Percentiles rank a stretch among this genome's conserved stretches.
These are phyloP conservation scores for Aurelia sp. DNA, from an alignment of 30 jellyfish, hydroid and myxozoan species.

Conservation along the genomic window DNA sequence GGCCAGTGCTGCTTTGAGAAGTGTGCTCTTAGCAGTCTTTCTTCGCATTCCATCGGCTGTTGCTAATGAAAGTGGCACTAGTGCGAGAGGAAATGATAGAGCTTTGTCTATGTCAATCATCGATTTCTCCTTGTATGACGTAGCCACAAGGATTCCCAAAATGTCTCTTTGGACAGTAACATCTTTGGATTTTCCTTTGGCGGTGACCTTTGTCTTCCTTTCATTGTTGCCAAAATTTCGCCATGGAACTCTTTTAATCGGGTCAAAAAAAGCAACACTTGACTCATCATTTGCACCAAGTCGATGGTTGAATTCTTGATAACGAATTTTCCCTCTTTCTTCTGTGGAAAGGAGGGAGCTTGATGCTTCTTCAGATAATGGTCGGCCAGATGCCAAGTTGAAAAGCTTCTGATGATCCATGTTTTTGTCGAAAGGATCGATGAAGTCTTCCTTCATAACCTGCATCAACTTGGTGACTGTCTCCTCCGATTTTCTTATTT, in stretches of 20 bases:
- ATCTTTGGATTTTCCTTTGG: no score
- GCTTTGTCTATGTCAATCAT: no score
- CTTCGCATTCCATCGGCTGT: slow-evolving; percentile 31
- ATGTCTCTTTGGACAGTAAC: no score
- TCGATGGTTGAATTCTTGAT: background rate
- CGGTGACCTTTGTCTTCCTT: no score
- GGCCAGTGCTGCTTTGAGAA: slow-evolving; percentile 28
- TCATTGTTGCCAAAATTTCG: no score
- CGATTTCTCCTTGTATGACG: no score
- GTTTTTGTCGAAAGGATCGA: slow-evolving; percentile 31
- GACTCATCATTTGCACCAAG: no score
- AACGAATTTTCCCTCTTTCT: background rate
- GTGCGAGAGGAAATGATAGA: no score
- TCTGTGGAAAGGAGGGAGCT: slow-evolving; percentile 5
- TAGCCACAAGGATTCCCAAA: no score
- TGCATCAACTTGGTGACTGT: slow-evolving; percentile 7
- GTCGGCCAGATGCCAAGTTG: slow-evolving; percentile 61
- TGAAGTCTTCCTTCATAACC: slow-evolving; percentile 50
- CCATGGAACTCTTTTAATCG: slow-evolving; percentile 64
- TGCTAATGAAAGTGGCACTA: no score
- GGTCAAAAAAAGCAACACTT: no score
- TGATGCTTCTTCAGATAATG: slow-evolving; percentile 26
- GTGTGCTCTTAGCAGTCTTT: slow-evolving; percentile 34
- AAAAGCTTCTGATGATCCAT: slow-evolving; percentile 28
- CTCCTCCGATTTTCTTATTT: slow-evolving; percentile 42